These are phyloP conservation scores for Cyanistes caeruleus DNA, from an alignment of 2,113 vertebrate genomes.

Conservation along the genomic window DNA sequence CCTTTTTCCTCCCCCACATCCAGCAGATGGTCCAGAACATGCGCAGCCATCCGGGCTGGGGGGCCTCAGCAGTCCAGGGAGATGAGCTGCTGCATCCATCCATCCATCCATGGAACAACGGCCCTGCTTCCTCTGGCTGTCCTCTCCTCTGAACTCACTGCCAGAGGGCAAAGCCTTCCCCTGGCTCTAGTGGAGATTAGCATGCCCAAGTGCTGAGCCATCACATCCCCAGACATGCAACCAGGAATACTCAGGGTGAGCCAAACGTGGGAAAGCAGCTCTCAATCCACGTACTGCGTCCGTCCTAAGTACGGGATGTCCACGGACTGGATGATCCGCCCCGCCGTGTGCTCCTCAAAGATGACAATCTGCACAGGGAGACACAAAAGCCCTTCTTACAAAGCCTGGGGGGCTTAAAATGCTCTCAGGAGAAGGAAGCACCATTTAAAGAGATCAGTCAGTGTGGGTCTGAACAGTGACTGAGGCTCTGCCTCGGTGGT, in stretches of 20 bases:
- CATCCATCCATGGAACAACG: neutral
- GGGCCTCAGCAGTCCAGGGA: neutral
- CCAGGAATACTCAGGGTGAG: slow-evolving; percentile 12
- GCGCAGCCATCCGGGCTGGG: neutral
- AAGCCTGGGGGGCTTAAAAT: neutral
- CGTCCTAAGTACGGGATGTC: slow-evolving; percentile 85
- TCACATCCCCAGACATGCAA: slow-evolving; percentile 21
- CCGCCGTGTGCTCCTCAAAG: slow-evolving; percentile 87
- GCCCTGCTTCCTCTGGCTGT: neutral
- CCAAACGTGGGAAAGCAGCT: neutral
- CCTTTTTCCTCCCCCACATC: neutral
- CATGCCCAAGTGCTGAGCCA: neutral
- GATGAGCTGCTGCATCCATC: neutral
- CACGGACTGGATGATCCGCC: slow-evolving; percentile 83
- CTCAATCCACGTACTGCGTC: slow-evolving; percentile 77
- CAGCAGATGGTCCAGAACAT: neutral
- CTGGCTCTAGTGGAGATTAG: neutral
- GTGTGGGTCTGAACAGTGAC: neutral
- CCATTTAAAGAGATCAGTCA: neutral
- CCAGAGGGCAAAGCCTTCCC: slow-evolving; percentile 16
- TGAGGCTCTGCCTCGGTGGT: neutral
- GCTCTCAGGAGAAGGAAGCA: neutral
- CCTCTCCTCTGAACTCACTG: neutral
- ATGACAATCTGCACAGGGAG: slow-evolving; percentile 80
- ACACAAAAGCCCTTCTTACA: neutral